Conservation (phyloP, 2,797 vertebrate species). For the Pygocentrus nattereri region DNA sequence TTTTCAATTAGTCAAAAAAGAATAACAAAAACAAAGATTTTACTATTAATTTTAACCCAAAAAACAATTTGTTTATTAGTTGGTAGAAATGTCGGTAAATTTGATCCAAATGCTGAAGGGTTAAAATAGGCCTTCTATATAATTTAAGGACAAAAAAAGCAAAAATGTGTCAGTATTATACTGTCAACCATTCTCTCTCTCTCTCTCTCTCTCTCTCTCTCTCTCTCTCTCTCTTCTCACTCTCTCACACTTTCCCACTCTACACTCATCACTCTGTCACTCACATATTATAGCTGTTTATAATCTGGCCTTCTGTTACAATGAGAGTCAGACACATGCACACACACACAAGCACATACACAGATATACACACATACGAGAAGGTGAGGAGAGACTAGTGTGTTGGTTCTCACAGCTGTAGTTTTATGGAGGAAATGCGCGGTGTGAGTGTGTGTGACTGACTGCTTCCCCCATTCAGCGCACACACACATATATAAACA, state of each 20-base stretch:
- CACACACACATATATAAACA: slow-evolving; percentile 63
- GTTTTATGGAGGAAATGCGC: slow-evolving; percentile 83
- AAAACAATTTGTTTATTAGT: no score
- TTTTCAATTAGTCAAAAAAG: no score
- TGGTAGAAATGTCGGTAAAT: no score
- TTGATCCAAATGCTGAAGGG: no score
- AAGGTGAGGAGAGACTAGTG: slow-evolving; percentile 64
- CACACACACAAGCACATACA: slow-evolving; percentile 14
- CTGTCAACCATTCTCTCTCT: neutral
- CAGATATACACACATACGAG: slow-evolving; percentile 25
- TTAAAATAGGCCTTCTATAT: neutral
- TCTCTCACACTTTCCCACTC: slow-evolving; percentile 6
- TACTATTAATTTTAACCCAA: no score
- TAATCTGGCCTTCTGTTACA: slow-evolving; percentile 38
- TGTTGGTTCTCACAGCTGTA: slow-evolving; percentile 79
- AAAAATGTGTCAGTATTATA: neutral
- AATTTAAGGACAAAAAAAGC: neutral
- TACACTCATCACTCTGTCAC: slow-evolving; percentile 11
- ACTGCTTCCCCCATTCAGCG: slow-evolving; percentile 73
- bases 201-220: neutral
- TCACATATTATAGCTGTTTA: slow-evolving; percentile 12
- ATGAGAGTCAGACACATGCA: neutral
- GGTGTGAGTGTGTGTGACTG: slow-evolving; percentile 55
- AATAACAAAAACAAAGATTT: no score
- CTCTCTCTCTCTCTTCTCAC: no score